Percentiles rank a stretch among this genome's conserved stretches.
Conservation (phyloP, 1,140 invertebrate species). For the Drosophila sproati region DNA sequence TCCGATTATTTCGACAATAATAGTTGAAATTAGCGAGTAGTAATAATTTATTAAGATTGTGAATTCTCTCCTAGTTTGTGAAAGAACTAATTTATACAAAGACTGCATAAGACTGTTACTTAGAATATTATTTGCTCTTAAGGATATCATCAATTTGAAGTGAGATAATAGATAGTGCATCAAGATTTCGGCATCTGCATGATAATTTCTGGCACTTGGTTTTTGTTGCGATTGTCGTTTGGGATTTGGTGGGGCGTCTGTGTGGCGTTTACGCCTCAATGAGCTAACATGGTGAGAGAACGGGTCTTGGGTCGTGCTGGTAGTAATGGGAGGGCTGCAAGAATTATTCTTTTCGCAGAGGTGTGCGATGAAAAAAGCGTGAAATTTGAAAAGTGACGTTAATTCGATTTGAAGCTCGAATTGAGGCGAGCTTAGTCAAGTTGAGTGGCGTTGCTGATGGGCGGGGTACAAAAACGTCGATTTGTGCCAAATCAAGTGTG, state of each 20-base stretch:
- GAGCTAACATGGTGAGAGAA: conserved; percentile 27
- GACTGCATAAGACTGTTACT: too few relatives aligned
- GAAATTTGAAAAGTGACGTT: conserved; percentile 78
- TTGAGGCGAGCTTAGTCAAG: conserved; percentile 5
- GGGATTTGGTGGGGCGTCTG: conserved; percentile 20
- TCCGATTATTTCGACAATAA: too few relatives aligned
- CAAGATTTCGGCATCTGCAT: background rate
- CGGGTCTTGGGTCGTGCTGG: conserved; percentile 15
- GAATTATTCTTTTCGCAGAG: conserved; percentile 8
- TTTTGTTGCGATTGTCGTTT: conserved; percentile 37
- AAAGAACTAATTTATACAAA: too few relatives aligned
- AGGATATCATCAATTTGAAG: too few relatives aligned
- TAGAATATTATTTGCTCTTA: too few relatives aligned
- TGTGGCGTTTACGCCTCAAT: conserved; percentile 57
- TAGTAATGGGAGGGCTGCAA: conserved; percentile 6
- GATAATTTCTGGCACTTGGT: conserved; percentile 24
- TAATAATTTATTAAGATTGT: too few relatives aligned
- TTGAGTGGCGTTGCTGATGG: conserved; percentile 11
- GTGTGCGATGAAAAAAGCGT: conserved; percentile 52
- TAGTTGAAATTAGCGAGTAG: too few relatives aligned
- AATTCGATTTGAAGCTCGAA: conserved; percentile 66
- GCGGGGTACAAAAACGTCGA: conserved; percentile 13
- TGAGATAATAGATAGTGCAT: background rate
- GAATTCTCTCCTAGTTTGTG: too few relatives aligned
- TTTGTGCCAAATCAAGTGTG: conserved; percentile 66